phyloP scores from a whole-genome alignment of 2,797 vertebrate genomes.

The Simalia tracyae region DNA sequence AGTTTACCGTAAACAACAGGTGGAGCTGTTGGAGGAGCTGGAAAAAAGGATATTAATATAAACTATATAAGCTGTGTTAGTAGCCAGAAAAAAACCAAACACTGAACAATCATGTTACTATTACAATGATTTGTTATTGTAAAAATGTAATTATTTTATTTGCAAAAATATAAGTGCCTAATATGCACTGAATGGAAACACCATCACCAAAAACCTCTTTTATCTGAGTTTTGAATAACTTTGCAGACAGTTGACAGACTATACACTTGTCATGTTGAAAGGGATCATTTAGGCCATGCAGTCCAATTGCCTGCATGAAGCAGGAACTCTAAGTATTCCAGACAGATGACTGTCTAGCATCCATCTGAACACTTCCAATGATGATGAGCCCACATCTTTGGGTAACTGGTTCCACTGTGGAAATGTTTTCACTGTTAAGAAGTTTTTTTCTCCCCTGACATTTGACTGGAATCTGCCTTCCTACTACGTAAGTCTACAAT shows the following conservation, averaged over 20 bases:
- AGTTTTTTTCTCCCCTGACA: neutral
- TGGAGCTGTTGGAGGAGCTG: conserved; percentile 91
- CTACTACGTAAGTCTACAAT: neutral
- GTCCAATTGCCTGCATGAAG: neutral
- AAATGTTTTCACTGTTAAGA: neutral
- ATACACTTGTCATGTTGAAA: neutral
- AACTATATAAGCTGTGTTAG: conserved; percentile 82
- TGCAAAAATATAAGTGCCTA: conserved; percentile 27
- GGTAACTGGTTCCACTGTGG: neutral
- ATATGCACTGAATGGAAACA: neutral
- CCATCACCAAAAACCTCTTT: conserved; percentile 7
- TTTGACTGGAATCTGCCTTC: neutral
- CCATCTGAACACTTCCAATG: neutral
- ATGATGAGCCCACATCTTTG: neutral
- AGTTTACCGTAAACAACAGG: conserved; percentile 92
- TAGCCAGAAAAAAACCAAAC: conserved; percentile 61
- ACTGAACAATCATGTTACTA: conserved; percentile 61
- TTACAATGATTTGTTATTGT: conserved; percentile 37
- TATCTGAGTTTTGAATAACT: neutral
- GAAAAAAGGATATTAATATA: conserved; percentile 80
- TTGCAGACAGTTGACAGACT: neutral
- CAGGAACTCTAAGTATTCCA: neutral
- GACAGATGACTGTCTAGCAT: neutral
- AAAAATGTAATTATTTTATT: conserved; percentile 44
- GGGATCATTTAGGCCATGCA: neutral